Base-by-base conservation (phyloP, 2,888 invertebrate genomes). In the Micoletzkya japonica region DNA sequence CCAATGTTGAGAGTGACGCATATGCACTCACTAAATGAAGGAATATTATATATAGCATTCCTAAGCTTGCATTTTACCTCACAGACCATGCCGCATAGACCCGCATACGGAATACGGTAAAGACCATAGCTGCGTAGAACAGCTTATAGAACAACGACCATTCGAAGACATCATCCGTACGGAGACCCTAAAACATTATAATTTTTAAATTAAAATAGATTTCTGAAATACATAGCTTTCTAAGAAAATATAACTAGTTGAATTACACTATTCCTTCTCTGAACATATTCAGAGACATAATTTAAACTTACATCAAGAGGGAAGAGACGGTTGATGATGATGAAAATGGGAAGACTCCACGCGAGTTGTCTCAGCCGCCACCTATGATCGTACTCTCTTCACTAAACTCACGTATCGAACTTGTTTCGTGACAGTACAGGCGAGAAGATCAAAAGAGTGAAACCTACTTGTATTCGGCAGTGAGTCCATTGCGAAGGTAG, bases 1-100 rank as follows among this genome's bases (percentile, higher is more conserved):
- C 96, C 97, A 20, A 97, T 88, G 0, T 94, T 94, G 2, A 93
- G 91, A 86, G 92, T 91, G 24, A 93, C 92, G 84, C 95, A 95
- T n/a, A 93, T 92, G 86, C 92, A 92, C 87, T 96, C 95, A 71
- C 79, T 79, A 70, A 57, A 77, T 58, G 44, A 28, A 57, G 28
- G 58, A 10, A 32, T n/a, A 57, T 56, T 2, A 32, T 44, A 17
- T 54, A 1, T 24, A 30, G 17, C 52, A 52, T n/a, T 7, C 26
- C 26, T 14, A 17, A 7, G 6, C 30, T 4, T n/a, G 17, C 17
- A 37, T 30, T 34, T 61, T 32, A 60, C 61, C 34, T 64, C 1
- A 54, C 57, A 49, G 44, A 74, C 79, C 79, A 67, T 17, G 67
- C 96, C 20, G 91, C 90, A 86, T 94, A 96, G 77, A 97, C 91